Conservation (phyloP, 2,797 vertebrate genomes). For the Alosa sapidissima region DNA sequence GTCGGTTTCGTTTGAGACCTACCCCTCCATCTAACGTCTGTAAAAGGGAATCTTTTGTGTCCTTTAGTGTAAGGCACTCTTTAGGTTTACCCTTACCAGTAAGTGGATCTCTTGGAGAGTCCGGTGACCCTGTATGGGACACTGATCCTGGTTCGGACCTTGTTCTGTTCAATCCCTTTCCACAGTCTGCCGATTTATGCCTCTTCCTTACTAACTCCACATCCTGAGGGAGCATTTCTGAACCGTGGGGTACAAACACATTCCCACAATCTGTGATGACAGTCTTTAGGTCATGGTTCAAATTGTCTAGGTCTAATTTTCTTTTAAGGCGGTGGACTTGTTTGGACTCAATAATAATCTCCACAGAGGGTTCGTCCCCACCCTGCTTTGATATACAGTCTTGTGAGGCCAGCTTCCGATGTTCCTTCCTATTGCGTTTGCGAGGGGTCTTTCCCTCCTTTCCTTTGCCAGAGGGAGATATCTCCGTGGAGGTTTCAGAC, state of each 20-base stretch:
- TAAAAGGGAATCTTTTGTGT: not conserved
- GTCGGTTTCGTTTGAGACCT: not conserved
- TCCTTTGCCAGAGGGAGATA: conserved; percentile 3
- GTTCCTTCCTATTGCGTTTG: conserved; percentile 36
- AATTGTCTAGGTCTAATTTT: conserved; percentile 67
- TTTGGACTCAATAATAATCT: not conserved
- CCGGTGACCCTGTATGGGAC: not conserved
- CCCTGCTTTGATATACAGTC: not conserved
- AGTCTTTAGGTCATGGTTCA: conserved; percentile 74
- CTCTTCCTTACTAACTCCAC: not conserved
- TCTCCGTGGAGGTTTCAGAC: not conserved
- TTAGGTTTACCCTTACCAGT: not conserved
- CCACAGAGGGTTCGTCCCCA: not conserved
- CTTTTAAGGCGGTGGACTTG: conserved; percentile 58
- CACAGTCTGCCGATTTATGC: not conserved
- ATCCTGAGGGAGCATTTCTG: conserved; percentile 37
- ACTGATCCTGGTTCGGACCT: not conserved
- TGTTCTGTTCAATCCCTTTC: not conserved
- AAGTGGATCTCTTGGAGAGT: not conserved
- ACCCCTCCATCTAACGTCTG: no score
- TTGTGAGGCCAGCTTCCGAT: not conserved
- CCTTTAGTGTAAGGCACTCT: not conserved
- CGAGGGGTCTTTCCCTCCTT: conserved; percentile 49
- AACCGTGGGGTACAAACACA: conserved; percentile 75
- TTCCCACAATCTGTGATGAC: conserved; percentile 73